phyloP scores from a whole-genome alignment of 2,888 invertebrate species.

The Geophilus truncorum region DNA sequence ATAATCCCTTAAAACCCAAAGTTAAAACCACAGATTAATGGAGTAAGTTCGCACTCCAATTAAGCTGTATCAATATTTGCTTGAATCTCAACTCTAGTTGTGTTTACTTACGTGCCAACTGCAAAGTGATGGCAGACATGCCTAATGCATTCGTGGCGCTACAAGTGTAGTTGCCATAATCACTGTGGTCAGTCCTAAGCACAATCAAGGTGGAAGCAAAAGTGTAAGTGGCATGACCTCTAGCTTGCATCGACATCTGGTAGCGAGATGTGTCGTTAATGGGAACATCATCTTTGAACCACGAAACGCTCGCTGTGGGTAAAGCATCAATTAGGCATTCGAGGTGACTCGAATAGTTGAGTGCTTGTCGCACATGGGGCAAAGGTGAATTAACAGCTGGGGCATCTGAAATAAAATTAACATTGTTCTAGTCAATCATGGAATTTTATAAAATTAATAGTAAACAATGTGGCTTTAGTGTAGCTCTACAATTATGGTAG shows the following conservation, averaged over 20 bases:
- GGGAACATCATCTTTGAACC: conserved; percentile 38
- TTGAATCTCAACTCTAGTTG: too few relatives aligned
- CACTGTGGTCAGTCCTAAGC: not conserved
- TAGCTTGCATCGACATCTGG: conserved; percentile 29
- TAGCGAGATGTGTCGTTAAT: conserved; percentile 28
- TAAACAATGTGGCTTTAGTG: too few relatives aligned
- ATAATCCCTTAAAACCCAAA: too few relatives aligned
- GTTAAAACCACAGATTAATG: too few relatives aligned
- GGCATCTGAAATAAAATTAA: conserved; percentile 18
- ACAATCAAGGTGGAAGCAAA: conserved; percentile 28
- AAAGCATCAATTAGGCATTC: conserved; percentile 37
- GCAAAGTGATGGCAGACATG: conserved; percentile 31
- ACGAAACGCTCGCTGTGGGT: conserved; percentile 37
- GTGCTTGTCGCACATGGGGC: conserved; percentile 30
- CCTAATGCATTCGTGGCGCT: conserved; percentile 38
- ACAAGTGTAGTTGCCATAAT: conserved; percentile 39
- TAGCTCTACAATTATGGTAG: too few relatives aligned
- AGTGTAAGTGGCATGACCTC: conserved; percentile 1
- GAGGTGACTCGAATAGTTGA: conserved; percentile 35
- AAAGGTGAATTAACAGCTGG: not conserved
- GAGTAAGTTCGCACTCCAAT: too few relatives aligned
- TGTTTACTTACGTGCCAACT: conserved; percentile 35
- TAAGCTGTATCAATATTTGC: not conserved
- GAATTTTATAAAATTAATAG: too few relatives aligned
- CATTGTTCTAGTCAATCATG: too few relatives aligned